Base-by-base conservation (phyloP, 2,113 vertebrate genomes). In the Apistogramma diplotaenia region DNA sequence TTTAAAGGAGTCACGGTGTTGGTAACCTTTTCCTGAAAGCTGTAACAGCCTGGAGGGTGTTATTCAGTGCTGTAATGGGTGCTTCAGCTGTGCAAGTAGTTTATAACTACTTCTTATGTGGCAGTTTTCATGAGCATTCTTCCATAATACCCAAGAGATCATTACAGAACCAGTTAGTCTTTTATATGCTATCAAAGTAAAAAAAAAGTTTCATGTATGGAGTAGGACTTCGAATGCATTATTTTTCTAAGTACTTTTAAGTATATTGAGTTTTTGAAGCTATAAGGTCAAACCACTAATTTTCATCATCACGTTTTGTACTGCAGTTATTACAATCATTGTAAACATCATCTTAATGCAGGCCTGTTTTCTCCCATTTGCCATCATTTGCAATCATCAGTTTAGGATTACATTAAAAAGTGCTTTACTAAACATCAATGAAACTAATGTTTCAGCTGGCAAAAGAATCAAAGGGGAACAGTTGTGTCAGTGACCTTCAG, bases 11-110 rank as follows among this genome's bases (percentile, higher is more conserved):
- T 72, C 79, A 19, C 55, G 25, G 40, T 80, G 78, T 79, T 65
- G 4, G 56, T 88, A 85, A 89, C 83, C 79, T 84, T 86, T 83
- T 51, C 70, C 62, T 84, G 29, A 82, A 80, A 79, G 55, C 65
- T 79, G 13, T 65, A 43, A 40, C 33, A 79, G 49, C 65, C 80
- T 75, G 1, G 6, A 81, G 76, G 78, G 15, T 54, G 59, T 74
- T 70, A 67, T 74, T 58, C 40, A 31, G 62, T 15, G 10, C 40
- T 25, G 19, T 67, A 40, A 21, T 49, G 3, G n/a, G 27, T 57
- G n/a, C 57, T 70, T 77, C 29, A 60, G 57, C 57, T 57, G 40
- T 59, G 12, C 27, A 72, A 70, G 73, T 72, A 40, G 74, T 37
- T 40, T 74, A 82, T 74, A 58, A 58, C 35, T 61, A 61, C 76